These are phyloP conservation scores for Haplotaxodon microlepis DNA, from an alignment of 2,113 vertebrate genomes.

Conservation along the genomic window DNA sequence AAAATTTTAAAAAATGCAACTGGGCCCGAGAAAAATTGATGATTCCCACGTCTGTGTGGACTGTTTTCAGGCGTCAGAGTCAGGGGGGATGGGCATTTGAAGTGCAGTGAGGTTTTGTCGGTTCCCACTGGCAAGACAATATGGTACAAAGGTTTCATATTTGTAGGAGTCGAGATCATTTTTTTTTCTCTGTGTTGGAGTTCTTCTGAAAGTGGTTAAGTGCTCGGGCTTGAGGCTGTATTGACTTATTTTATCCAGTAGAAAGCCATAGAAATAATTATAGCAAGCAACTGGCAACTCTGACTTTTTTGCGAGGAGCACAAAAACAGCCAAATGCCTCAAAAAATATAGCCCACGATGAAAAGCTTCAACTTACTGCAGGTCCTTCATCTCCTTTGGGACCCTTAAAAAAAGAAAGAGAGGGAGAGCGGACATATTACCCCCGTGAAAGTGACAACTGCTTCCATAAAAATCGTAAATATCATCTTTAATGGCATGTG, in stretches of 20 bases:
- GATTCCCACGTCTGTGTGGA: constrained; percentile 18
- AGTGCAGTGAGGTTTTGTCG: constrained; percentile 21
- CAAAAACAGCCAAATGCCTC: constrained; percentile 16
- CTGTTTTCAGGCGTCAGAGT: constrained; percentile 20
- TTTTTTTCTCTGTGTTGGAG: constrained; percentile 14
- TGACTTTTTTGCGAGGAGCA: not conserved
- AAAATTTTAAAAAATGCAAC: constrained; percentile 17
- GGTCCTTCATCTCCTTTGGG: constrained; percentile 89
- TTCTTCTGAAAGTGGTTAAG: constrained; percentile 40
- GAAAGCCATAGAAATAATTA: constrained; percentile 30
- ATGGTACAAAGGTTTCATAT: constrained; percentile 35
- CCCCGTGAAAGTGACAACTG: not conserved
- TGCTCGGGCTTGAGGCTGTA: constrained; percentile 26
- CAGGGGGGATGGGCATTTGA: not conserved
- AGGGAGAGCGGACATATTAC: constrained; percentile 37
- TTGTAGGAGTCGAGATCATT: constrained; percentile 30
- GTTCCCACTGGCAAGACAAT: constrained; percentile 44
- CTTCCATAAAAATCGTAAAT: constrained; percentile 20
- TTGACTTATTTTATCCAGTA: constrained; percentile 26
- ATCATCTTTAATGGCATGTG: not conserved
- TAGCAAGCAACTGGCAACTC: constrained; percentile 13
- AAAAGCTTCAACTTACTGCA: constrained; percentile 73
- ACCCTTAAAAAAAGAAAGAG: constrained; percentile 68
- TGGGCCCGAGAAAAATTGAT: not conserved
- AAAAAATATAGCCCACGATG: constrained; percentile 19